A percentile compares a stretch with the other conserved stretches of the same genome.
Conservation (phyloP, 2,797 vertebrate genomes). For the Loriculus beryllinus region DNA sequence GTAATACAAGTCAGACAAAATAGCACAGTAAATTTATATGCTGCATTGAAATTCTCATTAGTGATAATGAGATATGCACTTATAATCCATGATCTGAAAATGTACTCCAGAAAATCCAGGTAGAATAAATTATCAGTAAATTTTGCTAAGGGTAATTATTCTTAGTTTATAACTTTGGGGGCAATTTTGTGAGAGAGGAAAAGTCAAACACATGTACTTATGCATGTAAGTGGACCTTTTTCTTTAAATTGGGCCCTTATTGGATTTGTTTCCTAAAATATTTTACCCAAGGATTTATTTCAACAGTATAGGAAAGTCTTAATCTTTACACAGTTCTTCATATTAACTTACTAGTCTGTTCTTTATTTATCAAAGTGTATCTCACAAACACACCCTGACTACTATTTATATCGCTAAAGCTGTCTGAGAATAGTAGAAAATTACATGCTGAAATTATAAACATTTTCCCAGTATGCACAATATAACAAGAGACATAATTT, state of each 20-base stretch:
- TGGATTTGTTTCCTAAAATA: slow-evolving; percentile 44
- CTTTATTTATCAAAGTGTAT: slow-evolving; percentile 1
- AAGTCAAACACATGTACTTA: slow-evolving; percentile 19
- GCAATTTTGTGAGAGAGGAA: not conserved
- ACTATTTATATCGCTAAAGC: not conserved
- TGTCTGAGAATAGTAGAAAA: not conserved
- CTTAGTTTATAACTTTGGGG: slow-evolving; percentile 23
- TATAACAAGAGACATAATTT: not conserved
- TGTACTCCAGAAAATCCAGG: slow-evolving; percentile 40
- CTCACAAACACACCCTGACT: not conserved
- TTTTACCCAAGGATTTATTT: slow-evolving; percentile 5
- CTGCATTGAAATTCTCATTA: slow-evolving; percentile 75
- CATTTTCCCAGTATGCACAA: not conserved
- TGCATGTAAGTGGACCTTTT: not conserved
- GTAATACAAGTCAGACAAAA: slow-evolving; percentile 74
- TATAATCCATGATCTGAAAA: slow-evolving; percentile 51
- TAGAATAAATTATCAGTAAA: slow-evolving; percentile 67
- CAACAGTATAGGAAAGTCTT: slow-evolving; percentile 9
- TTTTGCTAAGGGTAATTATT: slow-evolving; percentile 45
- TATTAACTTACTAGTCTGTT: not conserved
- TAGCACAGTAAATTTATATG: slow-evolving; percentile 65
- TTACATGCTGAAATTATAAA: not conserved
- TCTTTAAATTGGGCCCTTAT: not conserved
- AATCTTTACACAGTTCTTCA: slow-evolving; percentile 10
- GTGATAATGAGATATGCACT: slow-evolving; percentile 68